These are phyloP conservation scores for Octomys mimax DNA, from an alignment of 2,797 vertebrate species.

Conservation along the genomic window DNA sequence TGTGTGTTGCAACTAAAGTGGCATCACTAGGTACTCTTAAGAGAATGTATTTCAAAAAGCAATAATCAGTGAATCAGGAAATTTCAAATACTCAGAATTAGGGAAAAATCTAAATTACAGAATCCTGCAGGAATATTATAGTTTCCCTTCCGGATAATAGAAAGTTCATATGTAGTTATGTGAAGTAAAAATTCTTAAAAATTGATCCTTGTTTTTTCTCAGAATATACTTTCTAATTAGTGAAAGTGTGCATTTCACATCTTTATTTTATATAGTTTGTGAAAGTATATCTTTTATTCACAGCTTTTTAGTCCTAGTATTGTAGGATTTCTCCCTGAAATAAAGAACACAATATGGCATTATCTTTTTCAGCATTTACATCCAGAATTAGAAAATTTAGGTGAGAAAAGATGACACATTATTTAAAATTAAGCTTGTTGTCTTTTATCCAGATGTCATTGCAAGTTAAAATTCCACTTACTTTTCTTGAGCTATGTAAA, in stretches of 20 bases:
- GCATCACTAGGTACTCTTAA: constrained; percentile 20
- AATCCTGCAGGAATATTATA: constrained; percentile 64
- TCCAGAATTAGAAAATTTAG: constrained; percentile 11
- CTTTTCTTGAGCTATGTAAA: not conserved
- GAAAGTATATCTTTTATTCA: constrained; percentile 56
- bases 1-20: not conserved
- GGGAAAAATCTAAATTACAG: constrained; percentile 78
- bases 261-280: constrained; percentile 56
- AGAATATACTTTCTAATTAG: constrained; percentile 77
- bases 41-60: constrained; percentile 50
- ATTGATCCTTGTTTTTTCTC: constrained; percentile 49
- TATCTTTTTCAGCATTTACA: constrained; percentile 60
- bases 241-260: constrained; percentile 58
- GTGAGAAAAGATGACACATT: not conserved
- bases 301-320: not conserved
- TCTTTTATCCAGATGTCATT: constrained; percentile 5
- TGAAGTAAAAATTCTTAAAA: constrained; percentile 68
- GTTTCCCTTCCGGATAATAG: constrained; percentile 54
- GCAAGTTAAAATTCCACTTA: not conserved
- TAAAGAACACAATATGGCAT: constrained; percentile 1
- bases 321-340: constrained; percentile 42
- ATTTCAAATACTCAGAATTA: constrained; percentile 80
- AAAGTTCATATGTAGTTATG: constrained; percentile 65
- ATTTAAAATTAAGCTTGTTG: constrained; percentile 23
- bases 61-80: constrained; percentile 41